Evolutionary conservation across 1,140 invertebrate genomes (phyloP).

Genomic region (Nasonia vitripennis): DNA sequence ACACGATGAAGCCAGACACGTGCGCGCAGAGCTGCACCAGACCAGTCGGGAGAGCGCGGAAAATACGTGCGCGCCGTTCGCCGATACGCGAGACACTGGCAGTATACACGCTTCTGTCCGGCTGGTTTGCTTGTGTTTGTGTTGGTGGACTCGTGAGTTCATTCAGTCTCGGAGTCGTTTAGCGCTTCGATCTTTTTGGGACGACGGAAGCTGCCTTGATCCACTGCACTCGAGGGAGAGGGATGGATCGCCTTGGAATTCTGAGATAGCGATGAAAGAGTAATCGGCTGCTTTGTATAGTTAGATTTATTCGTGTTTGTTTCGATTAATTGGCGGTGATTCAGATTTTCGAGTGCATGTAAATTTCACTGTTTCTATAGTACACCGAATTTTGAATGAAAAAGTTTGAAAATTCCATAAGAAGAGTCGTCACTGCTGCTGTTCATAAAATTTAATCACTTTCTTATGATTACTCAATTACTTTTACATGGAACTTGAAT

Average conservation of each 20-base stretch:
- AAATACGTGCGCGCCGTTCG: not conserved
- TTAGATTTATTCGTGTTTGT: not conserved
- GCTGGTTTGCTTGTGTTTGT: no score
- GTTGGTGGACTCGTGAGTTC: not conserved
- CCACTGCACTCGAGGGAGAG: conserved; percentile 21
- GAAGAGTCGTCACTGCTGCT: no score
- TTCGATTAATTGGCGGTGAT: not conserved
- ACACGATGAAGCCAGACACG: not conserved
- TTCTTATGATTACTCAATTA: no score
- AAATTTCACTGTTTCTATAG: no score
- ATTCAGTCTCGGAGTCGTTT: not conserved
- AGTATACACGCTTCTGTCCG: not conserved
- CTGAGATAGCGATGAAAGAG: not conserved
- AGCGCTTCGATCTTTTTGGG: not conserved
- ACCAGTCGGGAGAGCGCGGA: not conserved
- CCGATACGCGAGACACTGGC: not conserved
- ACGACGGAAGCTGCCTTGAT: conserved; percentile 34
- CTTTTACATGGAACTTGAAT: no score
- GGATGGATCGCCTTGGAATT: conserved; percentile 43
- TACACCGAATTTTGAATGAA: no score
- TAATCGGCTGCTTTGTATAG: not conserved
- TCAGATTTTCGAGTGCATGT: no score
- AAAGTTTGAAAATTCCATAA: no score
- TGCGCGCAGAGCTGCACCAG: not conserved
- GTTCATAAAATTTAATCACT: no score